Base-by-base conservation (phyloP, 2,113 vertebrate species). In the Todiramphus saurophagus region DNA sequence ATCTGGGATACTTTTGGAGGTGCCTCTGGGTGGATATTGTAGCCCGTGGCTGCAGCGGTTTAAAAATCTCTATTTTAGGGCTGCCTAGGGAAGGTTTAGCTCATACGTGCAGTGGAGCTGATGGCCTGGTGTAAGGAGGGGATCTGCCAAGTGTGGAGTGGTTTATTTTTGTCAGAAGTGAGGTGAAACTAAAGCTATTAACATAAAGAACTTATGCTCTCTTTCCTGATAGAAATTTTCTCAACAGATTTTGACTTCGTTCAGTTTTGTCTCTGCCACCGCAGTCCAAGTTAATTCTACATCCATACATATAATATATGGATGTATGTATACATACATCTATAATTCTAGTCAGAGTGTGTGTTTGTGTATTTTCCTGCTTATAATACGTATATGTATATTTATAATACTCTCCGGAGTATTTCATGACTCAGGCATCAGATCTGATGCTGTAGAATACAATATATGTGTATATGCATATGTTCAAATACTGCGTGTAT, bases 371-470 rank as follows among this genome's bases (percentile, higher is more conserved):
- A 96, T 96, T 93, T 97, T 87, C 96, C 93, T 97, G 95, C 97
- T 97, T 97, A 92, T 97, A 95, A 96, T 96, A 94, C 97, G 89
- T 97, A 86, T 97, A 93, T 97, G 95, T 97, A 92, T 97, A 97
- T 98, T 98, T 97, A 94, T 97, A 93, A 96, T 96, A 95, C 95
- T 97, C 90, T 90, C 75, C 56, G 56, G 98, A 97, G 97, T 98
- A 98, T 97, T 98, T 97, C 56, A 89, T 86, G 97, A 98, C 98
- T 97, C 98, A 98, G 66, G 98, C 98, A 97, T 98, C 98, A 64
- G 89, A 64, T 83, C 50, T 90, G 98, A 97, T 98, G 98, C 98
- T 98, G 97, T 95, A 98, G 97, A 94, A 96, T 97, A 98, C 95
- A 94, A 96, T 96, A 95, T 97, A 96, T 98, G 94, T 98, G 97